Conservation (phyloP, 2,797 vertebrate genomes). For the Falco concolor region DNA sequence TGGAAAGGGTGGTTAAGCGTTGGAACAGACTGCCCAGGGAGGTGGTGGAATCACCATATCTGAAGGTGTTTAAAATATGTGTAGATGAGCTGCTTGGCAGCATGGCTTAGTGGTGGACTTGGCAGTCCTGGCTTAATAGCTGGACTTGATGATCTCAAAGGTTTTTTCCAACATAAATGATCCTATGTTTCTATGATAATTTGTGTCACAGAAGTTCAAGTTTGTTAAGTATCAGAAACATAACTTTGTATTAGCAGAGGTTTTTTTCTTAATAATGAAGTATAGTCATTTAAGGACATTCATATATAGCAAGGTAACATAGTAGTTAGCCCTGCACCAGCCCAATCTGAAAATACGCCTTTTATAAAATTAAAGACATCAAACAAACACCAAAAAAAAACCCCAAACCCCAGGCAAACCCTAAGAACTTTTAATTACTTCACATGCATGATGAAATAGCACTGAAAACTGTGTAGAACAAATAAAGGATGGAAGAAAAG, state of each 20-base stretch:
- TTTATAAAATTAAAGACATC: not conserved
- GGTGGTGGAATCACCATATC: no score
- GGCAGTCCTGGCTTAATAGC: no score
- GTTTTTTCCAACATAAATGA: no score
- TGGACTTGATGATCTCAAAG: no score
- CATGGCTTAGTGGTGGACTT: no score
- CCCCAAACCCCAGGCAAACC: not conserved
- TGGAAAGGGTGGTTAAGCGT: no score
- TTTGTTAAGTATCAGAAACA: not conserved
- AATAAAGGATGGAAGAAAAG: not conserved
- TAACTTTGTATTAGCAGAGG: not conserved
- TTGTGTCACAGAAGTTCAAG: not conserved
- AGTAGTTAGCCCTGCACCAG: not conserved
- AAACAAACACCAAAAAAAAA: not conserved
- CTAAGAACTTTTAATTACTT: not conserved
- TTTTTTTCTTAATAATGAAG: not conserved
- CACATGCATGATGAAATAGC: not conserved
- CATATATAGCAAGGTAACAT: not conserved
- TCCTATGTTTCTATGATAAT: not conserved
- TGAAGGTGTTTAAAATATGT: no score
- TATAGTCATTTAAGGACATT: not conserved
- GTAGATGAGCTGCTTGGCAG: no score
- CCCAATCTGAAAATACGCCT: not conserved
- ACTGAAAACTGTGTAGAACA: not conserved
- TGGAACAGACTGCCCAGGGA: no score